These are phyloP conservation scores for Bos indicus DNA, from an alignment of 2,113 vertebrate genomes.

Conservation along the genomic window DNA sequence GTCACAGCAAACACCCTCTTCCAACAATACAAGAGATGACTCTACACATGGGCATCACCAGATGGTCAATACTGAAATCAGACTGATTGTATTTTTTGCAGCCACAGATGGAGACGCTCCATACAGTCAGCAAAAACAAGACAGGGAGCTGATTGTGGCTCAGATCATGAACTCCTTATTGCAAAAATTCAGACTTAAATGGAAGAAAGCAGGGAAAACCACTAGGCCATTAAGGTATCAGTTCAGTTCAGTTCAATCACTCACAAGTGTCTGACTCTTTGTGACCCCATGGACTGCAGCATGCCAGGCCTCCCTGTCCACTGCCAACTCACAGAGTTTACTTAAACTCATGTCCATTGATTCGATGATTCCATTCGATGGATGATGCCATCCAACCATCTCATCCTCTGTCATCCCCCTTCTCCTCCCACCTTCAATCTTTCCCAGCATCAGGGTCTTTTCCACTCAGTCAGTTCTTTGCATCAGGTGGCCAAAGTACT, in stretches of 20 bases:
- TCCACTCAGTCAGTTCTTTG: neutral
- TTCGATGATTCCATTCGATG: neutral
- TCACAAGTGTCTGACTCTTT: neutral
- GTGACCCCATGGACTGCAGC: neutral
- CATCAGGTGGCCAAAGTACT: neutral
- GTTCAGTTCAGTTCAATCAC: neutral
- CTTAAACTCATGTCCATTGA: neutral
- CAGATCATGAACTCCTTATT: neutral
- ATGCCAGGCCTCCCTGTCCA: neutral
- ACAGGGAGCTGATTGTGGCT: neutral
- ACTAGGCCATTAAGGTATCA: neutral
- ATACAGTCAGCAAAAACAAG: neutral
- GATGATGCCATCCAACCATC: neutral
- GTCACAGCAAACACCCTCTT: neutral
- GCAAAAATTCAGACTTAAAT: neutral
- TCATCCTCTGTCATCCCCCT: neutral
- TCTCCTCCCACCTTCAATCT: neutral
- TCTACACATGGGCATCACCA: neutral
- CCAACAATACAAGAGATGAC: neutral
- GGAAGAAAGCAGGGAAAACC: neutral
- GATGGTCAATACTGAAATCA: neutral
- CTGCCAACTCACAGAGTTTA: neutral
- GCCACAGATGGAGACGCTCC: neutral
- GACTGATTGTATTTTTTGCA: neutral
- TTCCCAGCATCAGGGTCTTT: neutral